These are phyloP conservation scores for Lithophane ornitopus DNA, from an alignment of 2,888 invertebrate genomes.

Conservation along the genomic window DNA sequence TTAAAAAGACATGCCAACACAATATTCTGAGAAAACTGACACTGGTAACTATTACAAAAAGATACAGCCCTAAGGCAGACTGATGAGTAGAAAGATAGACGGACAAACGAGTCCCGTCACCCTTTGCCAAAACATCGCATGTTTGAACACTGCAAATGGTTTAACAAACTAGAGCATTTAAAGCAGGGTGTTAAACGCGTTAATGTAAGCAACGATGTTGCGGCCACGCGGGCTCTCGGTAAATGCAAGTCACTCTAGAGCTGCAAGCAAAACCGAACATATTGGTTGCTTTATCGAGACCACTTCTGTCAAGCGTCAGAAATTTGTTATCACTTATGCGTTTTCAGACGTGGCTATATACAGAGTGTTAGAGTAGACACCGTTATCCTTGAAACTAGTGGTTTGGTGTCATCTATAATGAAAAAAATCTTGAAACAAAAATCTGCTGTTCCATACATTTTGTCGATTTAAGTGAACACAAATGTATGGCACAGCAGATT, in stretches of 20 bases:
- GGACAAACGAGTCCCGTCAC: not conserved
- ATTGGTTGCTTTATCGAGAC: not conserved
- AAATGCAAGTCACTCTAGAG: not conserved
- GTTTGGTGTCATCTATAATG: too few species aligned
- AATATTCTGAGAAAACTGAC: not conserved
- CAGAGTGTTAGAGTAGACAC: too few species aligned
- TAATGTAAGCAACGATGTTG: not conserved
- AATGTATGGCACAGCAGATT: too few species aligned
- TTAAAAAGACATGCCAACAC: not conserved
- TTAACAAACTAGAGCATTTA: not conserved
- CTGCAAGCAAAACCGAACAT: slow-evolving; percentile 13
- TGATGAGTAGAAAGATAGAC: not conserved
- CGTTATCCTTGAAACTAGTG: too few species aligned
- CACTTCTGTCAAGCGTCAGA: not conserved
- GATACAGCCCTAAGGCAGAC: not conserved
- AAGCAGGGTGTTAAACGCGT: not conserved
- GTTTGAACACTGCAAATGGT: not conserved
- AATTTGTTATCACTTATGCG: not conserved
- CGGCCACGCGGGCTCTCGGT: not conserved
- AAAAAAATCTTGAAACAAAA: too few species aligned
- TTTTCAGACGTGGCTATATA: not conserved
- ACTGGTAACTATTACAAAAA: too few species aligned
- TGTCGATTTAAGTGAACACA: too few species aligned
- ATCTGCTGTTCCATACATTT: too few species aligned
- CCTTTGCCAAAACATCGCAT: not conserved